phyloP scores from a whole-genome alignment of 2,797 vertebrate genomes.

The Gouania willdenowi region DNA sequence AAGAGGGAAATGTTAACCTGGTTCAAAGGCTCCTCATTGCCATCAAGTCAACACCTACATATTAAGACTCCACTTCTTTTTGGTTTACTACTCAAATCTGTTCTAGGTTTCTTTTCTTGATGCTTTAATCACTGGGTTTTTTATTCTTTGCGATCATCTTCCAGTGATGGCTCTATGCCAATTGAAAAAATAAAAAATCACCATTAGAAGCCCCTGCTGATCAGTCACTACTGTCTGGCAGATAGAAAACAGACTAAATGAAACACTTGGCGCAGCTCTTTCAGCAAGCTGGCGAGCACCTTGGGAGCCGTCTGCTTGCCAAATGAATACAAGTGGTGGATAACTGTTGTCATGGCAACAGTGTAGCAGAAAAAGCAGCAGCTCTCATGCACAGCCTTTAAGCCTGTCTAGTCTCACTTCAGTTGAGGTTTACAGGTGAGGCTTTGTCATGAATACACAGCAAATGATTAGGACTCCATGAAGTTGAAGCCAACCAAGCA shows the following conservation, averaged over 20 bases:
- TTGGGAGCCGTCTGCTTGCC: conserved; percentile 48
- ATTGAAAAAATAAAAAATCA: background rate
- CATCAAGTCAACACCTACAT: too few species aligned
- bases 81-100: too few species aligned
- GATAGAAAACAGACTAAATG: conserved; percentile 17
- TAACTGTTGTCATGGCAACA: conserved; percentile 62
- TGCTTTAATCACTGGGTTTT: background rate
- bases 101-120: too few species aligned
- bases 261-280: conserved; percentile 38
- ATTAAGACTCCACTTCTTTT: too few species aligned
- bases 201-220: background rate
- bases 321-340: conserved; percentile 24
- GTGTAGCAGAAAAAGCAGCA: conserved; percentile 14
- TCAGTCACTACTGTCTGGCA: conserved; percentile 1
- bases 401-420: background rate
- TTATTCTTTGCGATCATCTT: background rate
- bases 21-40: too few species aligned
- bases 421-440: conserved; percentile 27
- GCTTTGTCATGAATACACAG: conserved; percentile 21
- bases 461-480: too few species aligned
- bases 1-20: too few species aligned
- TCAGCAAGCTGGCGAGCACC: conserved; percentile 38
- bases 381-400: background rate
- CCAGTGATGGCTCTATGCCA: background rate
- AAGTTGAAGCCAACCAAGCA: conserved; percentile 2